phyloP scores from a whole-genome alignment of 1,140 invertebrate genomes.

The Orussus abietinus region DNA sequence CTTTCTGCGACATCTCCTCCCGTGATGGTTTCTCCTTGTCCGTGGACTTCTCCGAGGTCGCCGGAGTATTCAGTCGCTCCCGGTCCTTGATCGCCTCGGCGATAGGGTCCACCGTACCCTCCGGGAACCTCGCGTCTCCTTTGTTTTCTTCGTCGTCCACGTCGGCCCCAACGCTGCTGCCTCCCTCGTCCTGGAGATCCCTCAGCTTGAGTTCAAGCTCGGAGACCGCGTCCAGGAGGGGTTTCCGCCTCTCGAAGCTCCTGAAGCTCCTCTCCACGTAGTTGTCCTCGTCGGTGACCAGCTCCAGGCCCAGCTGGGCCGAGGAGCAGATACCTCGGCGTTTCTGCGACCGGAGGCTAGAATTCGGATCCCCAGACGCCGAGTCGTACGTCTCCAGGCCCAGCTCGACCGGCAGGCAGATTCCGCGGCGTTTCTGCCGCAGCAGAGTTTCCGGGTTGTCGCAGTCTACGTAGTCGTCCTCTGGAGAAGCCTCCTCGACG shows the following conservation, averaged over 20 bases:
- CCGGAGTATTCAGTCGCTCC: constrained; percentile 26
- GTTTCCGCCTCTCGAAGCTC: constrained; percentile 16
- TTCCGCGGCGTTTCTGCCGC: constrained; percentile 55
- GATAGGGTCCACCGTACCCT: too few relatives aligned
- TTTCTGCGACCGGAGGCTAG: constrained; percentile 28
- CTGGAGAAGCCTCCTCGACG: neutral
- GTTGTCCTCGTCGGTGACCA: constrained; percentile 21
- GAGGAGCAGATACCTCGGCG: constrained; percentile 38
- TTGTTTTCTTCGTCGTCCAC: constrained; percentile 4
- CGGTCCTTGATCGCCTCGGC: constrained; percentile 18
- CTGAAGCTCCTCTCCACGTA: constrained; percentile 23
- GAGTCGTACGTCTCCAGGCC: constrained; percentile 24
- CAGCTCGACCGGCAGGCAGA: constrained; percentile 54
- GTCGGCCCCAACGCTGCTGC: constrained; percentile 8
- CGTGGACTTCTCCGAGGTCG: constrained; percentile 17
- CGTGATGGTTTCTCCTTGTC: constrained; percentile 8
- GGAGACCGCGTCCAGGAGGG: constrained; percentile 1
- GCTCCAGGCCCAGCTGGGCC: constrained; percentile 32
- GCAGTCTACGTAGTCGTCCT: constrained; percentile 6
- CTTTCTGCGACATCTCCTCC: constrained; percentile 25
- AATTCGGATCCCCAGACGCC: constrained; percentile 15
- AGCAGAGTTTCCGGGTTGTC: constrained; percentile 40
- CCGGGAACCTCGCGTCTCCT: too few relatives aligned
- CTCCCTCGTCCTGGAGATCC: constrained; percentile 5
- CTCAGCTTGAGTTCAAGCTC: constrained; percentile 4